These are phyloP conservation scores for human (Homo sapiens) DNA, from an alignment of 2,113 vertebrate species.

Conservation along the genomic window DNA sequence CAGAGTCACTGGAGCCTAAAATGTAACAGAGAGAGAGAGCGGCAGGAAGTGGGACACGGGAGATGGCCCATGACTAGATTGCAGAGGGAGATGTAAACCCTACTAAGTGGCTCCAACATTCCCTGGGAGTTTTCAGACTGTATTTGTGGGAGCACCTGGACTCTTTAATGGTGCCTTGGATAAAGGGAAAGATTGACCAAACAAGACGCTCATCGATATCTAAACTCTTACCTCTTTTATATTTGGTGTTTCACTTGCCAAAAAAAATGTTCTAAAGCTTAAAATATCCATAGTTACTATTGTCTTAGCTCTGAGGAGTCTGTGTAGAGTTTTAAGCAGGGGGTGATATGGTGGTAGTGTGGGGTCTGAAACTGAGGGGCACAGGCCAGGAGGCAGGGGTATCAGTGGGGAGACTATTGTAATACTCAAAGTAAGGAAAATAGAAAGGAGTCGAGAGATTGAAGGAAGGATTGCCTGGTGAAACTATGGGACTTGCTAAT, in stretches of 20 bases:
- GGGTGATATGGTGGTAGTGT: too few relatives aligned
- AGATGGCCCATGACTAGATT: neutral
- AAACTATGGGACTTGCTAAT: neutral
- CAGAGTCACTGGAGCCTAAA: neutral
- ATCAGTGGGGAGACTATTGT: neutral
- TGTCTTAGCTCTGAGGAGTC: neutral
- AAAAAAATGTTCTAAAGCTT: slow-evolving; percentile 10
- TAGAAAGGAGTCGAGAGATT: neutral
- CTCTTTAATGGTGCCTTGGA: neutral
- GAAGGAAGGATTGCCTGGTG: neutral
- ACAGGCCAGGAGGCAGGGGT: neutral
- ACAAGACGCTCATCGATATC: fast-evolving
- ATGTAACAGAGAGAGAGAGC: neutral
- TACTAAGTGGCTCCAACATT: too few relatives aligned
- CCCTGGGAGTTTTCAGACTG: neutral
- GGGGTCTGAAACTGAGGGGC: neutral
- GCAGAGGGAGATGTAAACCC: neutral
- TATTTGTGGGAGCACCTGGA: neutral
- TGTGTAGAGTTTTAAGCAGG: neutral
- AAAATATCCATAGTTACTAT: neutral
- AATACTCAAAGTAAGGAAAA: neutral
- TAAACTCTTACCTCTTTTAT: neutral
- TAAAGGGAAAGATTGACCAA: neutral
- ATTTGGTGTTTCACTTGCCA: neutral
- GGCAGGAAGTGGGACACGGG: neutral